Base-by-base conservation (phyloP, 2,797 vertebrate species). In the Neoniphon sammara region DNA sequence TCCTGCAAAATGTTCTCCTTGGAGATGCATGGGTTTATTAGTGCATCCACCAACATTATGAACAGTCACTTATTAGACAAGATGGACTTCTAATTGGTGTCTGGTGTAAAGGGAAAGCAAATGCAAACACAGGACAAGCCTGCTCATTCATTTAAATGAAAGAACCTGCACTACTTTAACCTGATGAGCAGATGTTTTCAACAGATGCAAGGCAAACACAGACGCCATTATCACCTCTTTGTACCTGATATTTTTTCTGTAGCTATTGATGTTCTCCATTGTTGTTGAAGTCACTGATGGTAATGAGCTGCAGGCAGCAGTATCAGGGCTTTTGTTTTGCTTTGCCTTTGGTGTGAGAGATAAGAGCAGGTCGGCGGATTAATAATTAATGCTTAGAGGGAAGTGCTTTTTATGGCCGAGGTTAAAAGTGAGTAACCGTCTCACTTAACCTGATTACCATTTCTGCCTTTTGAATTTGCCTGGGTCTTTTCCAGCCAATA, bases 311-410 rank as follows among this genome's bases (percentile, higher is more conserved):
- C 64, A 55, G 53, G 52, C 39, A 7, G 2, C 20, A 0, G 4
- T 2, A 46, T 56, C 78, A 34, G 68, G 27, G 30, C 25, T 18
- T 49, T 21, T 52, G 69, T 49, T 77, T 54, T 12, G 64, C n/a
- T 67, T 60, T 1, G 54, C 44, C 63, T 54, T 47, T 3, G 18
- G 52, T 20, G 15, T 23, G 18, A 21, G 0, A 7, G 81, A 85
- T 79, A 81, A 82, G 71, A 7, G 2, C 27, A 6, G 53, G 18
- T 15, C 3, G 21, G 36, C 3, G 0, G 20, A 55, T 87, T 68
- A 91, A 89, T 83, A 0, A 86, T 91, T 89, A 87, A 87, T 84
- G 0, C 34, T 42, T 3, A 66, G 49, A 52, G 30, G 66, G 66
- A 34, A 21, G 3, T 1, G 52, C 15, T 31, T 66, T 87, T 85